These are phyloP conservation scores for Miichthys miiuy DNA, from an alignment of 2,797 vertebrate species.

Conservation along the genomic window DNA sequence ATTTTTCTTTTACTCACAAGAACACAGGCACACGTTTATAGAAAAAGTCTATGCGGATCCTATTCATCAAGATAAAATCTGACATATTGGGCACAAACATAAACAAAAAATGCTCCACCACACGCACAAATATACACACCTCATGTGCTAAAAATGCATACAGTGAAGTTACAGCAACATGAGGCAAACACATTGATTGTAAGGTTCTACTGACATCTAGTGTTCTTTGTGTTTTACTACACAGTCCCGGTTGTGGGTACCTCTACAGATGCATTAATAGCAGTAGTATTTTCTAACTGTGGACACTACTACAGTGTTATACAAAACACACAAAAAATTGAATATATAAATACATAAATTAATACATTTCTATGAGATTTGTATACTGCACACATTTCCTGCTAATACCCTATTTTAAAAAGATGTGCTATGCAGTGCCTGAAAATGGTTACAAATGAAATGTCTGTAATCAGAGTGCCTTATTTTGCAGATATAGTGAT, in stretches of 20 bases:
- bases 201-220: constrained; percentile 75
- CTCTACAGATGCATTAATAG: background rate
- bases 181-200: constrained; percentile 22
- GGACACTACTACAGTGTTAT: background rate
- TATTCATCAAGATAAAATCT: constrained; percentile 46
- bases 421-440: background rate
- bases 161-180: constrained; percentile 25
- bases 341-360: background rate
- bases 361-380: background rate
- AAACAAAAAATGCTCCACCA: background rate
- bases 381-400: background rate
- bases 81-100: constrained; percentile 35
- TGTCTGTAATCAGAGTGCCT: background rate
- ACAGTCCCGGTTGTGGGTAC: background rate
- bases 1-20: constrained; percentile 21
- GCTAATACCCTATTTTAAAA: background rate
- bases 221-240: constrained; percentile 46
- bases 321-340: background rate
- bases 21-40: background rate
- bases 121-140: background rate
- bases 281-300: background rate
- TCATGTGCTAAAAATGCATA: background rate
- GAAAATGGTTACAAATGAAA: background rate
- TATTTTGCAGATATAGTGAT: background rate
- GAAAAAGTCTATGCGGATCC: constrained; percentile 9